Evolutionary conservation across 64 coral and sea anemone species (phyloP).

Genomic region (Montipora foliosa): DNA sequence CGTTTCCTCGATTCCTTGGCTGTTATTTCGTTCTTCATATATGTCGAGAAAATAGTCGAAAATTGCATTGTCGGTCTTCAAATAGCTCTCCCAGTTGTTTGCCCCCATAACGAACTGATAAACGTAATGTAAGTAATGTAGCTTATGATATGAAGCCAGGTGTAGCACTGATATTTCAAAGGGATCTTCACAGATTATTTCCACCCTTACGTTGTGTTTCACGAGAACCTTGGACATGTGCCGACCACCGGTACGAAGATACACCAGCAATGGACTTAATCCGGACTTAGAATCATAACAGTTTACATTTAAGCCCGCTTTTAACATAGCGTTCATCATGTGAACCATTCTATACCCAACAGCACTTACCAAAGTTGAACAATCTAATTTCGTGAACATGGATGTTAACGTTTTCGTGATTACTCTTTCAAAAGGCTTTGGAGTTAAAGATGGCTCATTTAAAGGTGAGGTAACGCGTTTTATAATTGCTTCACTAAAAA

Average conservation of each 20-base stretch:
- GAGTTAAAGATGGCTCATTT: constrained; percentile 9
- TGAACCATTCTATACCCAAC: background rate
- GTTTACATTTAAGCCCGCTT: constrained; percentile 27
- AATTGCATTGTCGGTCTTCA: constrained; percentile 56
- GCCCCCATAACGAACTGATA: constrained; percentile 37
- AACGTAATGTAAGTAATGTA: constrained; percentile 86
- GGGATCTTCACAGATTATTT: constrained; percentile 50
- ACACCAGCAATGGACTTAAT: constrained; percentile 43
- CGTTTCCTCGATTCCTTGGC: background rate
- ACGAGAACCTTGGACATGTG: constrained; percentile 85
- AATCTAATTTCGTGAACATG: constrained; percentile 10
- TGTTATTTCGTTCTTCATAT: constrained; percentile 54
- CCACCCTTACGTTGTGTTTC: constrained; percentile 40
- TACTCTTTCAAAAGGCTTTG: background rate
- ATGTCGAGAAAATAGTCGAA: constrained; percentile 80
- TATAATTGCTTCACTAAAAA: background rate
- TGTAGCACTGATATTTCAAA: constrained; percentile 69
- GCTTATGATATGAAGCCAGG: constrained; percentile 78
- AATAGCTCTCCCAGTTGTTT: constrained; percentile 62
- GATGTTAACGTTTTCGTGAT: constrained; percentile 19
- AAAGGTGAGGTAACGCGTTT: background rate
- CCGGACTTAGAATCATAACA: constrained; percentile 20
- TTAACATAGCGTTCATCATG: background rate
- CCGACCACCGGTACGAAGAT: constrained; percentile 71
- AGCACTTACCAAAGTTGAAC: background rate